phyloP scores from a whole-genome alignment of 2,888 invertebrate species.

The Pseudococcus viburni region DNA sequence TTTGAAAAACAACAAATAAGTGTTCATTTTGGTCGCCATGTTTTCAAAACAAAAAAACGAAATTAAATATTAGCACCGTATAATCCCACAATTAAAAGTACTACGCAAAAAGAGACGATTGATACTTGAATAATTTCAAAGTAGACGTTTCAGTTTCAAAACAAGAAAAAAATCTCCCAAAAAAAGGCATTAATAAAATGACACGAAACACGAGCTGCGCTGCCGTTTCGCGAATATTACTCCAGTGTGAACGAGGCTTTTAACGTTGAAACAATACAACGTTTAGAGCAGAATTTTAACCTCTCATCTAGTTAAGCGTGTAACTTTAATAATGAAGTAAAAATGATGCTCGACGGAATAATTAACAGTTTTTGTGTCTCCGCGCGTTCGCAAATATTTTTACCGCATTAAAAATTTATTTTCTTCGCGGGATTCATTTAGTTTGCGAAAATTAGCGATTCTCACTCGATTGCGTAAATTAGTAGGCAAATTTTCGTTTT shows the following conservation, averaged over 20 bases:
- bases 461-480: conserved; percentile 24
- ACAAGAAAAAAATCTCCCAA: neutral
- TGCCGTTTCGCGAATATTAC: neutral
- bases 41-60: neutral
- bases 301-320: conserved; percentile 31
- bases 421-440: conserved; percentile 22
- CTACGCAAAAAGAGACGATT: neutral
- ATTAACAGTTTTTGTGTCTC: conserved; percentile 27
- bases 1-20: neutral
- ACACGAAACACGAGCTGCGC: neutral
- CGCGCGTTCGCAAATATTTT: conserved; percentile 20
- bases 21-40: neutral
- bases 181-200: neutral
- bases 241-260: conserved; percentile 4
- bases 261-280: conserved; percentile 11
- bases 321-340: conserved; percentile 31
- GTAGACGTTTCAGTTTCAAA: neutral
- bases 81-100: neutral
- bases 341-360: conserved; percentile 29
- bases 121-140: neutral
- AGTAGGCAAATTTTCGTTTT: neutral
- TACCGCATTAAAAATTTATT: conserved; percentile 35
- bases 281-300: conserved; percentile 8
- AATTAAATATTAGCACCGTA: neutral
- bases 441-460: conserved; percentile 21